Percentiles rank a stretch among this genome's conserved stretches.
Evolutionary conservation across 2,888 invertebrate species (phyloP).

Genomic region (Xylota sylvarum): DNA sequence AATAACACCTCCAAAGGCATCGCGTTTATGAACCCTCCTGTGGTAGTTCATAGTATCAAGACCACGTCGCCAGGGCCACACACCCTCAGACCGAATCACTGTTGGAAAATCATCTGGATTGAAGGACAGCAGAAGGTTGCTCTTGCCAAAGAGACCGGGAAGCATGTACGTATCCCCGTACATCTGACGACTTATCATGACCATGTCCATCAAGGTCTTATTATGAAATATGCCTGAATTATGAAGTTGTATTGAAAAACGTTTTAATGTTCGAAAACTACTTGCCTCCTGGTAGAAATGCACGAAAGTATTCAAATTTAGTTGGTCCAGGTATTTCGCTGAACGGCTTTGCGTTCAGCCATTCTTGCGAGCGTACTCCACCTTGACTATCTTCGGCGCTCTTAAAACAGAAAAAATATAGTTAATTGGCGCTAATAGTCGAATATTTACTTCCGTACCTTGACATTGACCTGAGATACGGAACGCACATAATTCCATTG

Average conservation of each 20-base stretch:
- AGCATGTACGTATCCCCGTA: constrained; percentile 83
- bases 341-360: constrained; percentile 64
- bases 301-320: constrained; percentile 53
- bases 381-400: not conserved
- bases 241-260: not conserved
- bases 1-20: constrained; percentile 74
- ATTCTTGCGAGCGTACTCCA: constrained; percentile 27
- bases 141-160: constrained; percentile 80
- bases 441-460: not conserved
- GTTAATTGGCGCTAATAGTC: not conserved
- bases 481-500: constrained; percentile 19
- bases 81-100: constrained; percentile 79
- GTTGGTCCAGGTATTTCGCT: constrained; percentile 75
- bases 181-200: constrained; percentile 29
- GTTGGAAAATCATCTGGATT: constrained; percentile 85
- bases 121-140: constrained; percentile 83
- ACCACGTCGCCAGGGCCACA: constrained; percentile 78
- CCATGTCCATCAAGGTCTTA: constrained; percentile 19
- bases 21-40: constrained; percentile 81
- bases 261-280: not conserved
- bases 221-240: constrained; percentile 36
- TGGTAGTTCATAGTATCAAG: constrained; percentile 84
- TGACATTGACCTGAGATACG: constrained; percentile 20
- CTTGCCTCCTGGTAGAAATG: constrained; percentile 79
- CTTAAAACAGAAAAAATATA: not conserved